Percentiles rank a stretch among this genome's conserved stretches.
phyloP scores from a whole-genome alignment of 1,140 invertebrate species.

The Aleiodes sp. region DNA sequence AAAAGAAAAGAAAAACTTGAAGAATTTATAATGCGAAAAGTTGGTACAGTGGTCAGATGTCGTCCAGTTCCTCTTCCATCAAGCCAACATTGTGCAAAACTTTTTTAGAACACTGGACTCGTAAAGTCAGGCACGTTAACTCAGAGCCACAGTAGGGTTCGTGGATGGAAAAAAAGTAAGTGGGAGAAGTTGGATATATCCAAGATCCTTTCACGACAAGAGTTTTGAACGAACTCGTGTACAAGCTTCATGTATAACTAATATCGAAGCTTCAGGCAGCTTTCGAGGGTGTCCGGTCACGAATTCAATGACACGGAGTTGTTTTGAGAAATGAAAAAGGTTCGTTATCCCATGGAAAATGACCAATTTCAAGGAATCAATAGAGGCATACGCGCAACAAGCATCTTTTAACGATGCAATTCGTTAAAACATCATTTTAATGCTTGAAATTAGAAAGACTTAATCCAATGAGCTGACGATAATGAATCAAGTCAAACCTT shows the following conservation, averaged over 20 bases:
- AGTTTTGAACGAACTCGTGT: not conserved
- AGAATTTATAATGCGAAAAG: conserved; percentile 9
- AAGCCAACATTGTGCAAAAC: not conserved
- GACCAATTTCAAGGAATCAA: no score
- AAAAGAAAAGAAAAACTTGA: not conserved
- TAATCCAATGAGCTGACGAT: no score
- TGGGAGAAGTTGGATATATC: conserved; percentile 34
- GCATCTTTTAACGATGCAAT: no score
- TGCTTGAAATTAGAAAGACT: no score
- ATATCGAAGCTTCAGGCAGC: conserved; percentile 27
- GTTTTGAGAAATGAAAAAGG: not conserved
- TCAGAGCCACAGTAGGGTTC: conserved; percentile 1
- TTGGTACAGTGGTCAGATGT: not conserved
- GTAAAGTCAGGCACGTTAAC: conserved; percentile 19
- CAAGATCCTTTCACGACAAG: conserved; percentile 25
- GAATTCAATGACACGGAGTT: not conserved
- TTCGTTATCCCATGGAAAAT: no score
- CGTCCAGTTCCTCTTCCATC: conserved; percentile 11
- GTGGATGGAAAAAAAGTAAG: conserved; percentile 38
- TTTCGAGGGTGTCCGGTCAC: conserved; percentile 31
- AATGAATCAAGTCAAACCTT: no score
- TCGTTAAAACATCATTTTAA: no score
- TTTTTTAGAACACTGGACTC: not conserved
- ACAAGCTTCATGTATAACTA: conserved; percentile 37
- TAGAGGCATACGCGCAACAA: no score